phyloP scores from a whole-genome alignment of 2,797 vertebrate species.

The Mormyrops attenuatus region DNA sequence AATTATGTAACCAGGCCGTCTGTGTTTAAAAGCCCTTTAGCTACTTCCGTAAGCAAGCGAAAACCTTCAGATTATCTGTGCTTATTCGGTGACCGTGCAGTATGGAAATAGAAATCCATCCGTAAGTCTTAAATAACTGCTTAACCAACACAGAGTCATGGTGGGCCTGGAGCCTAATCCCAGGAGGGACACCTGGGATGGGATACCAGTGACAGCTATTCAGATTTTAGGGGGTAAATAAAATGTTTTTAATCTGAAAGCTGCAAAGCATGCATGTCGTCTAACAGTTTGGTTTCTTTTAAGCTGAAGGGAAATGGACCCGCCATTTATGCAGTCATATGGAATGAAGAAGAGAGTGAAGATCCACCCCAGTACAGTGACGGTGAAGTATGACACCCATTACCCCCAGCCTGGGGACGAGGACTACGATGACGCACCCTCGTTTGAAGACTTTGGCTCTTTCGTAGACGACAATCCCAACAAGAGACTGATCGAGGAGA shows the following conservation, averaged over 20 bases:
- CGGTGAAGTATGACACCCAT: constrained; percentile 87
- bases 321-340: constrained; percentile 67
- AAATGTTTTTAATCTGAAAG: neutral
- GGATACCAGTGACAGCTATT: neutral
- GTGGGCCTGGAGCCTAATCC: neutral
- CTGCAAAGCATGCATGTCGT: constrained; percentile 16
- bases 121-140: neutral
- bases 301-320: constrained; percentile 68
- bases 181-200: neutral
- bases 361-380: constrained; percentile 91
- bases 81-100: neutral
- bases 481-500: constrained; percentile 68
- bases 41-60: neutral
- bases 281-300: neutral
- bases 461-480: constrained; percentile 86
- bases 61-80: neutral
- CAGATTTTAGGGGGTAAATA: neutral
- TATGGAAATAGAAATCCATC: neutral
- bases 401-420: constrained; percentile 89
- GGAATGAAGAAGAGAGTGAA: constrained; percentile 83
- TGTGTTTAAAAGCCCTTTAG: constrained; percentile 26
- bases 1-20: constrained; percentile 39
- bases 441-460: constrained; percentile 76
- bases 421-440: constrained; percentile 76
- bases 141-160: neutral